Base-by-base conservation (phyloP, 1,140 invertebrate genomes). In the Megalonaias nervosa region DNA sequence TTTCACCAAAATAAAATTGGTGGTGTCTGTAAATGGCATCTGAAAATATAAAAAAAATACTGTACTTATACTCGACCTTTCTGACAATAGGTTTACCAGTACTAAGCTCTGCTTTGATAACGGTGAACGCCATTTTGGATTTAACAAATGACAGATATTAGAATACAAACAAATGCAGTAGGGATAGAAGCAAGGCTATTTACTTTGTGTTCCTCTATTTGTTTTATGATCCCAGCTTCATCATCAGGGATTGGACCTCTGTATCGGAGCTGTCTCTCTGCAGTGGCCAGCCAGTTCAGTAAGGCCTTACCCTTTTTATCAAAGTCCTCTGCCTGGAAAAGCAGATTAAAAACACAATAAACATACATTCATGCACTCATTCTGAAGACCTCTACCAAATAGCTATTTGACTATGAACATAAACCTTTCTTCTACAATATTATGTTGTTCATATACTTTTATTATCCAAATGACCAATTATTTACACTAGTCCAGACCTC, bases 231-330 rank as follows among this genome's bases (percentile, higher is more conserved):
- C 15, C 80, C 82, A 4, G 68, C 56, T 66, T 89, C 97, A 80
- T 97, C 96, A 81, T 99, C 97, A 0, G 97, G 97, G 15, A 97
- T 91, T n/a, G 85, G 94, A 60, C 96, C 96, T 94, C 92, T 97
- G 97, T 82, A 96, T 64, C 91, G 92, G 1, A 99, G 91, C 84
- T 96, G 96, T 93, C 96, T 96, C 91, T 99, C 98, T 2, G 97
- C 97, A 90, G 98, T 96, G 26, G 96, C 96, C 6, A 99, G 91
- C 98, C 98, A 99, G 88, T 99, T 97, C 5, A 99, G 93, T 0
- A 99, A 92, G 91, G 96, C 95, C 89, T 99, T 96, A 19, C 99
- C 96, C 9, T 95, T 94, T 87, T 97, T 97, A 91, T 99, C 97
- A 57, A 99, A 93, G 84, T 95, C 94, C 89, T 99, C 97, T 62